Conservation (phyloP, 2,113 vertebrate species). For the Mustela nigripes region DNA sequence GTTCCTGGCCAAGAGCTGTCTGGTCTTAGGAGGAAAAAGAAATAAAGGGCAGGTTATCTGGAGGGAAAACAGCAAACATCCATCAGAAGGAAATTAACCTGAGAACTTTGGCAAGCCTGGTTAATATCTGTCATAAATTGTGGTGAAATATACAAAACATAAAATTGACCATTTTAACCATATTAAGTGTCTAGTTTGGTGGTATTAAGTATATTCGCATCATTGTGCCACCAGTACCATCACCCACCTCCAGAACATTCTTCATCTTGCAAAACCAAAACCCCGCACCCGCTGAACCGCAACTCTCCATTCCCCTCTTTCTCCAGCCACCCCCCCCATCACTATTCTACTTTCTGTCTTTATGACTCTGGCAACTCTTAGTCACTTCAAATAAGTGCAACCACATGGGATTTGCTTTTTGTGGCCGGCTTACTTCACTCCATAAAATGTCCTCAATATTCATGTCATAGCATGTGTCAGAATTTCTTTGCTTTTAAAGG, state of each 20-base stretch:
- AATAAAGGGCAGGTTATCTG: slow-evolving; percentile 13
- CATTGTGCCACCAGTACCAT: not conserved
- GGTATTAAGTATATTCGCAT: not conserved
- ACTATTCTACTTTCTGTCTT: slow-evolving; percentile 6
- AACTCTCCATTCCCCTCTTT: not conserved
- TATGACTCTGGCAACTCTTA: not conserved
- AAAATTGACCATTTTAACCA: slow-evolving; percentile 20
- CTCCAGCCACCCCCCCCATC: not conserved
- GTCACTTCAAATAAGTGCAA: not conserved
- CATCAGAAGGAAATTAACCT: slow-evolving; percentile 19
- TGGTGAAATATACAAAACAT: not conserved
- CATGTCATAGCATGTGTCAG: not conserved
- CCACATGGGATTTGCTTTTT: not conserved
- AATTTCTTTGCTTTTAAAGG: slow-evolving; percentile 45
- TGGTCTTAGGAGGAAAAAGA: slow-evolving; percentile 17
- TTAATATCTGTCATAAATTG: not conserved
- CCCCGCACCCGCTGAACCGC: not conserved
- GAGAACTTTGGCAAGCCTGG: slow-evolving; percentile 20
- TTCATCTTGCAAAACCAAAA: slow-evolving; percentile 46
- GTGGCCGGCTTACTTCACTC: slow-evolving; percentile 24
- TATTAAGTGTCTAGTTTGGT: not conserved
- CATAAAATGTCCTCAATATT: not conserved
- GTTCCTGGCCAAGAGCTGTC: not conserved
- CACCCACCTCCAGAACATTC: not conserved
- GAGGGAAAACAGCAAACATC: slow-evolving; percentile 12